Conservation (phyloP, 2,113 vertebrate species). For the Bufo gargarizans region DNA sequence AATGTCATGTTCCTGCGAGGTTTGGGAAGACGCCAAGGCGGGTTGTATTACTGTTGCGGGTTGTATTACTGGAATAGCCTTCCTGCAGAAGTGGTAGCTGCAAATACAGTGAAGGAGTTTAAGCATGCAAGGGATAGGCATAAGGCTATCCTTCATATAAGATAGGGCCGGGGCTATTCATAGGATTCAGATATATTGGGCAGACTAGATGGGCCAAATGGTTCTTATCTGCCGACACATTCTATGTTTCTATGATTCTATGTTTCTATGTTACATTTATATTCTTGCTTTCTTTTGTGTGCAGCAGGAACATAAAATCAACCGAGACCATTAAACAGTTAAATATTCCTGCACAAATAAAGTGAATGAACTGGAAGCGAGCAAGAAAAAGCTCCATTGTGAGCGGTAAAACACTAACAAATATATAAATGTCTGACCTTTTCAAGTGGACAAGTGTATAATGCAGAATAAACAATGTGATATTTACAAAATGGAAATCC, state of each 20-base stretch:
- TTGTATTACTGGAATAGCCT: too few species aligned
- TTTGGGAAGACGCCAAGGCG: not conserved
- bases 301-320: not conserved
- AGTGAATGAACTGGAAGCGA: not conserved
- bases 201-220: too few species aligned
- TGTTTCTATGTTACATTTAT: too few species aligned
- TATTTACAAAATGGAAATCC: slow-evolving; percentile 26
- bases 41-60: too few species aligned
- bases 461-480: slow-evolving; percentile 33
- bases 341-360: not conserved
- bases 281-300: not conserved
- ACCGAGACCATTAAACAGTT: not conserved
- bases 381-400: not conserved
- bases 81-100: too few species aligned
- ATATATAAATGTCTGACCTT: slow-evolving; percentile 21
- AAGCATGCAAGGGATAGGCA: too few species aligned
- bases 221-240: too few species aligned
- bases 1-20: not conserved
- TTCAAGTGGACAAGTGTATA: slow-evolving; percentile 26
- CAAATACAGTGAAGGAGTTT: too few species aligned
- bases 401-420: slow-evolving; percentile 9
- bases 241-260: too few species aligned
- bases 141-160: too few species aligned
- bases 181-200: too few species aligned
- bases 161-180: too few species aligned